A percentile compares a stretch with the other conserved stretches of the same genome.
These are phyloP conservation scores for Amaurobius ferox DNA, from an alignment of 2,888 invertebrate species.

Conservation along the genomic window DNA sequence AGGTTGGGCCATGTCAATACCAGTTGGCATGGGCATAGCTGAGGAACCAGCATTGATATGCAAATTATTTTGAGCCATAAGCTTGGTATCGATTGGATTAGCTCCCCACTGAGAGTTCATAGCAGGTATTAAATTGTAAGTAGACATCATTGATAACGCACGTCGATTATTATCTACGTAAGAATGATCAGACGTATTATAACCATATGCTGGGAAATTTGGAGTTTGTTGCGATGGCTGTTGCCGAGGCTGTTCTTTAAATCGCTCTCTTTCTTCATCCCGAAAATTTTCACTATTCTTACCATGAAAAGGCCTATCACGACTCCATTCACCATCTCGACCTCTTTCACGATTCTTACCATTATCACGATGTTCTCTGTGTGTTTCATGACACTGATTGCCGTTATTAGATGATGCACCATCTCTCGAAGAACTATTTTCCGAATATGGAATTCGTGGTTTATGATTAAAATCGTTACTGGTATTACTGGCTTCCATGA, in stretches of 20 bases:
- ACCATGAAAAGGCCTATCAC: neutral
- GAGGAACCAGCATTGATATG: too few species aligned
- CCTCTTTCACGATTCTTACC: constrained; percentile 25
- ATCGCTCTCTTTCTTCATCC: constrained; percentile 18
- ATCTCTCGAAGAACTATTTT: neutral
- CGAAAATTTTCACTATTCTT: neutral
- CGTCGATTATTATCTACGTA: constrained; percentile 7
- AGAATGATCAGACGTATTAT: neutral
- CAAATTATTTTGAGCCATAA: neutral
- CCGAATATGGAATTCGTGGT: neutral
- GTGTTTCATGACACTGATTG: neutral
- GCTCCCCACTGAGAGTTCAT: constrained; percentile 46
- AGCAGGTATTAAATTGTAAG: constrained; percentile 21
- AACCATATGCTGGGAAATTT: neutral
- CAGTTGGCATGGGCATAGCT: constrained; percentile 15
- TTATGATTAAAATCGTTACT: neutral
- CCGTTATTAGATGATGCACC: neutral
- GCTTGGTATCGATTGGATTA: constrained; percentile 16
- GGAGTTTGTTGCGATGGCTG: neutral
- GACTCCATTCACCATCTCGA: constrained; percentile 11
- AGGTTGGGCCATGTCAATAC: constrained; percentile 28
- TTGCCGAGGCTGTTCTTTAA: too few species aligned
- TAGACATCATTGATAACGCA: constrained; percentile 16
- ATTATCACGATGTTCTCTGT: constrained; percentile 4
- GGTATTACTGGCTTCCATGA: too few species aligned